phyloP scores from a whole-genome alignment of 1,140 invertebrate species.

The Holotrichia oblita region DNA sequence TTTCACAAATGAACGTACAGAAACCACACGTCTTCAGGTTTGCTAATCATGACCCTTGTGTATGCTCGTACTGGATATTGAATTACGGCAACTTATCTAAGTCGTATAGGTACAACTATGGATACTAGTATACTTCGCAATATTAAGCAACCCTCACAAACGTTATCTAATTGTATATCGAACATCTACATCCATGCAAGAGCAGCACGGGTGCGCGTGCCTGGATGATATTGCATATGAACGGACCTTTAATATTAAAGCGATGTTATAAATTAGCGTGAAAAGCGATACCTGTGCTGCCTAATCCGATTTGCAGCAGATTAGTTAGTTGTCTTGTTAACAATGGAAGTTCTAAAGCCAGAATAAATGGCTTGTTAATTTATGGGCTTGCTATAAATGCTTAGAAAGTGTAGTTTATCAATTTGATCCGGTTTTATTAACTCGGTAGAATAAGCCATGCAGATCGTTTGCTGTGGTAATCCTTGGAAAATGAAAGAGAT shows the following conservation, averaged over 20 bases:
- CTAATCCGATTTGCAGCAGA: not conserved
- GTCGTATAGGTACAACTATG: not conserved
- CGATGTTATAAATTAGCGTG: not conserved
- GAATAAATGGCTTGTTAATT: slow-evolving; percentile 8
- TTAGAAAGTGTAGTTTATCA: not conserved
- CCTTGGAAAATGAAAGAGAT: not conserved
- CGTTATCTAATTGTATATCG: not conserved
- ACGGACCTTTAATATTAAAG: not conserved
- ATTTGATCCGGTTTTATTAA: not conserved
- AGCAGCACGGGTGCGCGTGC: not conserved
- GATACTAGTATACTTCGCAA: not conserved
- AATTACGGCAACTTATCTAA: not conserved
- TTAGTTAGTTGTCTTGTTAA: slow-evolving; percentile 3
- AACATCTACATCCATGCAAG: not conserved
- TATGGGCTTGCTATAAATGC: not conserved
- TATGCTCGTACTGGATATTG: not conserved
- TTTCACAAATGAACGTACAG: not conserved
- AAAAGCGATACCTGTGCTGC: not conserved
- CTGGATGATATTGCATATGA: not conserved
- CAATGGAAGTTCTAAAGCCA: not conserved
- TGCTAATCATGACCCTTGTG: not conserved
- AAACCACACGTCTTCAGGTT: slow-evolving; percentile 18
- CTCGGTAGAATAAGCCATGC: not conserved
- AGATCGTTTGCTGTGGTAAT: not conserved
- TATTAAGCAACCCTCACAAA: not conserved